Evolutionary conservation across 2,113 vertebrate genomes (phyloP).

Genomic region (Hemiscyllium ocellatum): DNA sequence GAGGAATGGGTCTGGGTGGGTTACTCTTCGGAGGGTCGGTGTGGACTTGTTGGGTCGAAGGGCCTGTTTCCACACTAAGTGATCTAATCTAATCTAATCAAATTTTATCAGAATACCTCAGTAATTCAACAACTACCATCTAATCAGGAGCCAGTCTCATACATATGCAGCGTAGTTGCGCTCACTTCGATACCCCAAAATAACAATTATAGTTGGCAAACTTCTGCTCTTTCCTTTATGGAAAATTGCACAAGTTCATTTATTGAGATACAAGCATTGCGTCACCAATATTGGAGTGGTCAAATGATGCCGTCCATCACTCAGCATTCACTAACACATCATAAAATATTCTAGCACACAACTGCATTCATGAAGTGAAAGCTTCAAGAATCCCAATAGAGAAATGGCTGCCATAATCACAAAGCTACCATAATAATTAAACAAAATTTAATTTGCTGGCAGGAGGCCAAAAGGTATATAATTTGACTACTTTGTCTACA

Average conservation of each 20-base stretch:
- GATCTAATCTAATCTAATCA: too few species aligned
- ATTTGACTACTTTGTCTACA: background rate
- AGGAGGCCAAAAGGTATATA: background rate
- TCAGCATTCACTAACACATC: background rate
- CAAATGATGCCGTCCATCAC: background rate
- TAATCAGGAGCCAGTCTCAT: background rate
- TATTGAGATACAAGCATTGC: background rate
- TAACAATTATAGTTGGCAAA: background rate
- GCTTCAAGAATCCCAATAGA: background rate
- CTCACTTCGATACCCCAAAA: background rate
- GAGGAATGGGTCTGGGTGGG: too few species aligned
- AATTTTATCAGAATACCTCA: background rate
- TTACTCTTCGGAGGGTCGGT: too few species aligned
- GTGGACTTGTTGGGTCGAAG: too few species aligned
- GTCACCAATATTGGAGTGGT: background rate
- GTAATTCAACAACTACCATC: background rate
- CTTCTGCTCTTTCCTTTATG: background rate
- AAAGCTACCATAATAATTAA: background rate
- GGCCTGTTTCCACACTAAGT: too few species aligned
- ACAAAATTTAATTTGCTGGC: background rate
- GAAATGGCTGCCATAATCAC: background rate
- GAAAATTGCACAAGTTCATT: background rate
- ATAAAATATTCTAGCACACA: background rate
- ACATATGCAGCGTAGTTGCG: too few species aligned
- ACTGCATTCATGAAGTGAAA: background rate